Evolutionary conservation across 2,113 vertebrate genomes (phyloP), one percentile per base, ranked within the genome.

Genomic region (Boulengeromyrus knoepffleri): DNA sequence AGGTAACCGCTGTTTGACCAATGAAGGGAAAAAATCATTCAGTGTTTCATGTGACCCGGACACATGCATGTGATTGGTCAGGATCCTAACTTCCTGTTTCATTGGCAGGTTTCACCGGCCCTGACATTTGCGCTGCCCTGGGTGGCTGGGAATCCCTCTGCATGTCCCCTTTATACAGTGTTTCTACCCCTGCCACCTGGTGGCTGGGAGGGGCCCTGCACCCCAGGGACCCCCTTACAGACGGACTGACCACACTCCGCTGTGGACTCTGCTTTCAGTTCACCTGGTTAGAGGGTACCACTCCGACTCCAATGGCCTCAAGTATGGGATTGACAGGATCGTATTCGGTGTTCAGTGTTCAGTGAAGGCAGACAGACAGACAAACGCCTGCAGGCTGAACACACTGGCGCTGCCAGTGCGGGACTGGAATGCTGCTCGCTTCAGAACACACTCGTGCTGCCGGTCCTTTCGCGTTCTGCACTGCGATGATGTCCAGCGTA

Each of bases 1-100:
- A 98, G 99, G 99, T 99, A 92, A 45, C 5, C 42, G 70, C 36
- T 5, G 49, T 15, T 36, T 27, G 17, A 12, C 31, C 56, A 5
- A 21, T 12, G 19, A 74, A 15, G 24, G 3, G 19, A 27, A 88
- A 47, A 3, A 66, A 2, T 49, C 56, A 74, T 45, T 27, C 9
- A 66, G 62, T 36, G 36, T 39, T 19, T 77, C 36, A 42, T 80
- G 45, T 85, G 83, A 47, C 83, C 66, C 2, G 27, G 49, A 17
- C 58, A 50, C 7, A 86, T 84, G 27, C 62, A 70, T 42, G 3
- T 85, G 39, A 85, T 85, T 9, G 83, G 45, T 45, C 45, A 31
- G 88, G 84, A 89, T 27, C 15, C 9, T 58, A 86, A 27, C 80
- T 90, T 90, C 88, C 77, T 66, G 9, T 91, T 70, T 17, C 87